phyloP scores from a whole-genome alignment of 2,888 invertebrate genomes.

The Gari tellinella region DNA sequence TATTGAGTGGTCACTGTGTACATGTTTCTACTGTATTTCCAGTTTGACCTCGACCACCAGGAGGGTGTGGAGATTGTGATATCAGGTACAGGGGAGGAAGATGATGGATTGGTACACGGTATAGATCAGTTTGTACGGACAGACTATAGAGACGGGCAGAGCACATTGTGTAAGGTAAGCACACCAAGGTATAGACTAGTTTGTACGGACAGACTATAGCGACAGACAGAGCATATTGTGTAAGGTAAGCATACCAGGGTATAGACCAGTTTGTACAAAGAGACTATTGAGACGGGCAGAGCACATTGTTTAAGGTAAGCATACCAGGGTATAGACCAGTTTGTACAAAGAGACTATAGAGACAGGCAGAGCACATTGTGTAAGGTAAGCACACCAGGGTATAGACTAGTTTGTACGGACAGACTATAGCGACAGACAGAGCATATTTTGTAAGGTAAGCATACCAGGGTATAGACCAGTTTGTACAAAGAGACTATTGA shows the following conservation, averaged over 20 bases:
- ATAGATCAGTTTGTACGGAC: constrained; percentile 32
- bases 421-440: no score
- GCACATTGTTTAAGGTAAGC: constrained; percentile 52
- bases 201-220: constrained; percentile 12
- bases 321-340: constrained; percentile 34
- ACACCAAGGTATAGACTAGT: constrained; percentile 33
- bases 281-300: not conserved
- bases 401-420: no score
- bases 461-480: no score
- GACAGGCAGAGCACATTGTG: constrained; percentile 26
- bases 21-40: no score
- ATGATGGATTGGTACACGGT: constrained; percentile 20
- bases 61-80: constrained; percentile 47
- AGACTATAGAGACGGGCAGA: not conserved
- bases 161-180: constrained; percentile 53
- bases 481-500: no score
- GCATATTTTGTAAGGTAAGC: no score
- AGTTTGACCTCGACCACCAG: constrained; percentile 36
- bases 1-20: no score
- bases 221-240: constrained; percentile 26
- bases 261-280: constrained; percentile 32
- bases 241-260: constrained; percentile 44
- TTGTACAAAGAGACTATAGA: constrained; percentile 11
- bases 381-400: no score
- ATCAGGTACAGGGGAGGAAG: constrained; percentile 7